Evolutionary conservation across 1,140 invertebrate genomes (phyloP).

Genomic region (Musca vetustissima): DNA sequence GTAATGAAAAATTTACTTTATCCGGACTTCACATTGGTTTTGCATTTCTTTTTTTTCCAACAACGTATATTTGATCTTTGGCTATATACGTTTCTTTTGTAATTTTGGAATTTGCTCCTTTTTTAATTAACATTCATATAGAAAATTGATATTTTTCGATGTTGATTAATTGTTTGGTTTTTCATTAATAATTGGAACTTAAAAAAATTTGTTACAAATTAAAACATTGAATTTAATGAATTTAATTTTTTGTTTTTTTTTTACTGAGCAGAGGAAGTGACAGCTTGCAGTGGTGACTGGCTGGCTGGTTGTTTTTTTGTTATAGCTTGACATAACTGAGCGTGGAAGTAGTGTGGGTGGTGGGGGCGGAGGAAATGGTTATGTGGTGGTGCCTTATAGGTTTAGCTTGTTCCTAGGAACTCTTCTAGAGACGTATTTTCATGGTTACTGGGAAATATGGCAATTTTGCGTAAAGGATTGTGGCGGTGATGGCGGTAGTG

Average conservation of each 20-base stretch:
- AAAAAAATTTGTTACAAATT: slow-evolving; percentile 11
- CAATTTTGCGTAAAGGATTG: too few relatives aligned
- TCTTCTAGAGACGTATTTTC: too few relatives aligned
- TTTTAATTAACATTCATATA: slow-evolving; percentile 5
- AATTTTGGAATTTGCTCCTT: not conserved
- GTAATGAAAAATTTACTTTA: slow-evolving; percentile 29
- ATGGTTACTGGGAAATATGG: too few relatives aligned
- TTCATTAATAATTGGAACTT: not conserved
- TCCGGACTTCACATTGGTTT: not conserved
- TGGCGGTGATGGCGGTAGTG: too few relatives aligned
- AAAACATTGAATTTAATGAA: slow-evolving; percentile 20
- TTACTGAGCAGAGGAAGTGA: too few relatives aligned
- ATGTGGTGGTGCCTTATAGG: too few relatives aligned
- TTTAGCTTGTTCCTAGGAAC: too few relatives aligned
- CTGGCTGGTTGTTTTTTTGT: too few relatives aligned
- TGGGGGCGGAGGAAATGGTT: too few relatives aligned
- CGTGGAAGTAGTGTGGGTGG: too few relatives aligned
- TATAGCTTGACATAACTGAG: too few relatives aligned
- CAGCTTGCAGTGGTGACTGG: too few relatives aligned
- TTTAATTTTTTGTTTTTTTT: not conserved
- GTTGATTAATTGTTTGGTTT: not conserved
- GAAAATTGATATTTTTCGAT: not conserved
- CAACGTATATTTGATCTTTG: slow-evolving; percentile 12
- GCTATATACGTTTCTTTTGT: slow-evolving; percentile 8
- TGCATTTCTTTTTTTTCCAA: slow-evolving; percentile 5